Base-by-base conservation (phyloP, 2,797 vertebrate genomes). In the Geotrypetes seraphini region DNA sequence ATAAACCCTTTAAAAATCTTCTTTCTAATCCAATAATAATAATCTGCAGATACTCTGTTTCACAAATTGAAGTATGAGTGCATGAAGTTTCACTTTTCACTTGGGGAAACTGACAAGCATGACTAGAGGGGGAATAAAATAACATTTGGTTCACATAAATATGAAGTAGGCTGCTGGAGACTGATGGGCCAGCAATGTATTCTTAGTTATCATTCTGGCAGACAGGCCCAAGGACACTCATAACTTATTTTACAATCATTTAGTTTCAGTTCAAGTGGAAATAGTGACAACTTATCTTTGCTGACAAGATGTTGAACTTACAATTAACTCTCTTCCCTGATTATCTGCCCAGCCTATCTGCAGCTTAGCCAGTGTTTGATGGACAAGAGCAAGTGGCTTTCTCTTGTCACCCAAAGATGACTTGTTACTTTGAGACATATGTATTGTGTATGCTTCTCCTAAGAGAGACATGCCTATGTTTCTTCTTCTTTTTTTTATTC, bases 231-330 rank as follows among this genome's bases (percentile, higher is more conserved):
- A 96, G 94, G 92, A 95, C 90, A 81, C 84, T 85, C 90, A 90
- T 94, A 92, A 96, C 91, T 97, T 96, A 92, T 88, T 94, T 90
- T 89, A 92, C 89, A 89, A 91, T 89, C 90, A 87, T 95, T 96
- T 94, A 94, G 92, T 90, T 90, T 91, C 88, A 90, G 90, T 88
- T 94, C 88, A 89, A 93, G 88, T 96, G 90, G 91, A 92, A 95
- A 93, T 93, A 85, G 82, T 92, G 90, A 93, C 89, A 90, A 95
- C 90, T 94, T 89, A 95, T 93, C 91, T 92, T 87, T 81, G 84
- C 86, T 93, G 91, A 96, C 91, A 94, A 87, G 79, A 92, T 71
- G 87, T 84, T 83, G 73, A 81, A 84, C 84, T 84, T 67, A 83
- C 86, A 90, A 92, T 95, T 91, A 96, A 92, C 84, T 75, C 68